phyloP scores from a whole-genome alignment of 2,797 vertebrate species.

The Sorex maritimensis region DNA sequence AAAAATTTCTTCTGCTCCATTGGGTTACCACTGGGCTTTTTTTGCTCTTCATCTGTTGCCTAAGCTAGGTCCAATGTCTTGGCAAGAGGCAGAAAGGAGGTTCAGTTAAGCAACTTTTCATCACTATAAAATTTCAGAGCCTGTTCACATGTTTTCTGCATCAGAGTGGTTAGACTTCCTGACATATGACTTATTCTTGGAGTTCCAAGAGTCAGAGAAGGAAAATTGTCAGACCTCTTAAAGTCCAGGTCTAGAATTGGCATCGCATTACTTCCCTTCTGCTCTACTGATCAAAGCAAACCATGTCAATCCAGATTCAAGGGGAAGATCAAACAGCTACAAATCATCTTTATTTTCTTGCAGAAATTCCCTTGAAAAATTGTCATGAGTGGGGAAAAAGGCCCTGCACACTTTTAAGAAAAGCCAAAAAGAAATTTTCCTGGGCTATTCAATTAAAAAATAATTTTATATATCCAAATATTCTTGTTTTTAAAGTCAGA shows the following conservation, averaged over 20 bases:
- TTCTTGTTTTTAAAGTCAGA: neutral
- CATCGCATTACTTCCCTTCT: neutral
- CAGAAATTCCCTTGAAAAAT: slow-evolving; percentile 28
- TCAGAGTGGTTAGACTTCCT: neutral
- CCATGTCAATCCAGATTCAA: neutral
- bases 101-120: neutral
- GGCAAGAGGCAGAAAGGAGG: neutral
- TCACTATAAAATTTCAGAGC: neutral
- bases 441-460: slow-evolving; percentile 30
- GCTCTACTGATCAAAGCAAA: neutral
- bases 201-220: neutral
- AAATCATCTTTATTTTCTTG: slow-evolving; percentile 15
- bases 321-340: slow-evolving; percentile 9
- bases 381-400: neutral
- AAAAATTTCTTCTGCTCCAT: neutral
- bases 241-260: neutral
- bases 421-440: slow-evolving; percentile 32
- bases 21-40: neutral
- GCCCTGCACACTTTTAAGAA: slow-evolving; percentile 6
- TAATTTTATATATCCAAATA: neutral
- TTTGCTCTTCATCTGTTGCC: neutral
- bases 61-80: neutral
- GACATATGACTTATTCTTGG: neutral
- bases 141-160: neutral
- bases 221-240: neutral